phyloP scores from a whole-genome alignment of 2,113 vertebrate species.

The Polypterus senegalus region DNA sequence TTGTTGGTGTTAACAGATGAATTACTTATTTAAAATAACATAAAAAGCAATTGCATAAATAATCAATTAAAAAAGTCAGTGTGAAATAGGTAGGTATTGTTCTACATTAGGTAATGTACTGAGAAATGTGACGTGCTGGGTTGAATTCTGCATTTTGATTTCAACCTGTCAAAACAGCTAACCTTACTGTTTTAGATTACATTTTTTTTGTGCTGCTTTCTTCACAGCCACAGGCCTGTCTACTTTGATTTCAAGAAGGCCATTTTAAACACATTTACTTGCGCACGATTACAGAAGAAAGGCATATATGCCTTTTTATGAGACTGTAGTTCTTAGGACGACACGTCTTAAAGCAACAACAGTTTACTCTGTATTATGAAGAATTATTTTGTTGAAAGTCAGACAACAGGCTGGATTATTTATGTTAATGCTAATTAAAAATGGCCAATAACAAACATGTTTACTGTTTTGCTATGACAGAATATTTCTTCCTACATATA shows the following conservation, averaged over 20 bases:
- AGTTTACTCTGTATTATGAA: conserved; percentile 22
- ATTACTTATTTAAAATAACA: too few species aligned
- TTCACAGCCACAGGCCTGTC: conserved; percentile 25
- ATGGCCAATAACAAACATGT: too few species aligned
- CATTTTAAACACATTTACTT: conserved; percentile 7
- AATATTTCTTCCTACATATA: too few species aligned
- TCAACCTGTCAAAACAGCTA: conserved; percentile 11
- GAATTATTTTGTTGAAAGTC: too few species aligned
- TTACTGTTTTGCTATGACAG: too few species aligned
- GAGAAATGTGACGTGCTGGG: too few species aligned
- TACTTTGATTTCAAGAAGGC: conserved; percentile 21
- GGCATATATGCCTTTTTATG: conserved; percentile 13
- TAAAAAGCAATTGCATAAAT: too few species aligned
- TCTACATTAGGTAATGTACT: too few species aligned
- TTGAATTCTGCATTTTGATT: too few species aligned
- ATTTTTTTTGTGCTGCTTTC: conserved; percentile 27
- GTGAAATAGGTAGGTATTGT: too few species aligned
- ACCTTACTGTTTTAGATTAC: conserved; percentile 26
- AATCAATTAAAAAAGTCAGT: too few species aligned
- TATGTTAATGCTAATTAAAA: background rate
- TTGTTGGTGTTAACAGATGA: too few species aligned
- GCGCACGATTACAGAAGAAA: conserved; percentile 1
- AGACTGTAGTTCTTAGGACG: conserved; percentile 25
- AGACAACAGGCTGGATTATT: background rate
- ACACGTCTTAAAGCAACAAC: conserved; percentile 24